These are phyloP conservation scores for Tamandua tetradactyla DNA, from an alignment of 2,797 vertebrate species.

Conservation along the genomic window DNA sequence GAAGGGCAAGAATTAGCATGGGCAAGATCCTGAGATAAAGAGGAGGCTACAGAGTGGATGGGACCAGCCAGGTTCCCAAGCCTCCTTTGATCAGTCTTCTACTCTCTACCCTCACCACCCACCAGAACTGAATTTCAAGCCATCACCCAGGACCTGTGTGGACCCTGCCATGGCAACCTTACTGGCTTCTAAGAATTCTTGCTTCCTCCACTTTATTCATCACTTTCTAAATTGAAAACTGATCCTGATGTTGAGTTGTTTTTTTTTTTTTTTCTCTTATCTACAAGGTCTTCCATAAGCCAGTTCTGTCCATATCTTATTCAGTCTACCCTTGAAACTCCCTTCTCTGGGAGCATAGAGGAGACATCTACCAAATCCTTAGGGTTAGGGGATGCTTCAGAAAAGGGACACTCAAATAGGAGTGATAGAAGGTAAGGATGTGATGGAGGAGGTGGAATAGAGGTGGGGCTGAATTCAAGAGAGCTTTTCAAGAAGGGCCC, in stretches of 20 bases:
- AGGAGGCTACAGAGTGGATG: neutral
- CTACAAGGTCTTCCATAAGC: neutral
- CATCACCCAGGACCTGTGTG: neutral
- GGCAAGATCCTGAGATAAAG: slow-evolving; percentile 25
- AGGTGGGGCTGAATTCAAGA: neutral
- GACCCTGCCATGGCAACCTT: neutral
- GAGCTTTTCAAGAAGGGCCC: neutral
- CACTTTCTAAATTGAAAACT: slow-evolving; percentile 44
- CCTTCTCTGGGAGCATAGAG: neutral
- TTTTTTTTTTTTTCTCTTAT: too few species aligned
- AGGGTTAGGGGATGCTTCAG: neutral
- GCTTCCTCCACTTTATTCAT: neutral
- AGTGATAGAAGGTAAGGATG: neutral
- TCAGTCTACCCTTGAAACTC: neutral
- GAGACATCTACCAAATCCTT: neutral
- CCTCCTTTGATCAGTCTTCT: neutral
- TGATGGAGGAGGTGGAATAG: neutral
- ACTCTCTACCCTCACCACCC: neutral
- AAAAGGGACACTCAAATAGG: neutral
- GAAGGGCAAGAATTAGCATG: neutral
- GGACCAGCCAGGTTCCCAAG: neutral
- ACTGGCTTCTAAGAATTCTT: neutral
- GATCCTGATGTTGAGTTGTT: slow-evolving; percentile 19
- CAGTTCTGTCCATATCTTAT: neutral
- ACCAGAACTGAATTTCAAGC: neutral